Base-by-base conservation (phyloP, 2,888 invertebrate species). In the Phalangium opilio region DNA sequence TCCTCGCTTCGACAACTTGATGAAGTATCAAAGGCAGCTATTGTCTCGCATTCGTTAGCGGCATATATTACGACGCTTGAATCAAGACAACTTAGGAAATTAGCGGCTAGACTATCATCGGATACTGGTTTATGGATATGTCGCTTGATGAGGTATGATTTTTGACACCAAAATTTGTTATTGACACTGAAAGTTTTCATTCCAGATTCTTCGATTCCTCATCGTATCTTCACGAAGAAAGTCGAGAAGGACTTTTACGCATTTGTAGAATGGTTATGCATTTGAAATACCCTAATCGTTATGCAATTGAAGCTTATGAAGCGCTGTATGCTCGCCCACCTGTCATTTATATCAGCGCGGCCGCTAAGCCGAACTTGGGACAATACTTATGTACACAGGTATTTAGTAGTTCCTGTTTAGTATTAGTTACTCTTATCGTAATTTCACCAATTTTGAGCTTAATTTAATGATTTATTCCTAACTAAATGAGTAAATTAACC, bases 41-140 rank as follows among this genome's bases (percentile, higher is more conserved):
- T 89, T 45, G 73, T 86, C 18, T 80, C 86, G n/a, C 89, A 90
- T 64, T 83, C 84, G 62, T 75, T 91, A 56, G 79, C 83, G 3
- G 87, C 90, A 1, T 81, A 85, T 62, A 78, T 86, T 53, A 80
- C 83, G n/a, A 79, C 83, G 45, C 66, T 91, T 53, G 84, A 86
- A 53, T 73, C 82, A 39, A 72, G 74, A 54, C 81, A 85, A 64
- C 74, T 89, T 45, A 78, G 83, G 47, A 77, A 81, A 58, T 73
- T 91, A 17, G 81, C 84, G 38, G 77, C 79, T 36, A 78, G 83
- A 59, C 76, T 91, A 56, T 80, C 83, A 1, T 79, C 80, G 27
- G 90, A 90, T 62, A 83, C 85, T 1, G 83, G 84, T 3, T 70
- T 83, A 56, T 90, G 90, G 90, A 71, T 90, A 60, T 77, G 83